These are phyloP conservation scores for Leptinotarsa texana DNA, from an alignment of 1,140 invertebrate genomes.

Conservation along the genomic window DNA sequence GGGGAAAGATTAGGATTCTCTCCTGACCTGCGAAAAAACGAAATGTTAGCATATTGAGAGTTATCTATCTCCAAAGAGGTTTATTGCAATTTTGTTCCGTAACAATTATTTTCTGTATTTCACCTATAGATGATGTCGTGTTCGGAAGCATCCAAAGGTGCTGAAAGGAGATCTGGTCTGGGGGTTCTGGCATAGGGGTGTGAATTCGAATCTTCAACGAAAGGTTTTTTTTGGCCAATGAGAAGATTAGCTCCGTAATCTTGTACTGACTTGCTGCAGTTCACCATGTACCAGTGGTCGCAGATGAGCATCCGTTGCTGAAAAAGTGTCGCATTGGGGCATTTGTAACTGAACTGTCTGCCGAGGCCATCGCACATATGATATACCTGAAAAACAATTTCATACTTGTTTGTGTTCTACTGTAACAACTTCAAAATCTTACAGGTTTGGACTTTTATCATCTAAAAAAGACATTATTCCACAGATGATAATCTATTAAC, in stretches of 20 bases:
- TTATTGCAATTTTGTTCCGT: not conserved
- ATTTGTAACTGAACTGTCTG: constrained; percentile 74
- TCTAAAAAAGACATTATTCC: no score
- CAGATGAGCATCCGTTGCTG: constrained; percentile 79
- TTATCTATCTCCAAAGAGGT: not conserved
- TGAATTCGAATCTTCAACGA: constrained; percentile 67
- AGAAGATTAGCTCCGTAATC: constrained; percentile 72
- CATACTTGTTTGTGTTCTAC: no score
- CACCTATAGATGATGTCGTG: constrained; percentile 46
- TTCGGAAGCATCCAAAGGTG: constrained; percentile 61
- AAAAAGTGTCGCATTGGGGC: constrained; percentile 77
- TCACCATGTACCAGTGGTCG: constrained; percentile 84
- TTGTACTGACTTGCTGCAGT: constrained; percentile 69
- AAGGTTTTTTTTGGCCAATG: constrained; percentile 70
- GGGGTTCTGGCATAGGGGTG: constrained; percentile 62
- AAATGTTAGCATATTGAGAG: not conserved
- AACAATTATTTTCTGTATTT: not conserved
- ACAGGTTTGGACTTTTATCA: no score
- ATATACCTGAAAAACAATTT: constrained; percentile 63
- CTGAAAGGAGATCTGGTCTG: constrained; percentile 65
- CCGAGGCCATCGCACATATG: constrained; percentile 77
- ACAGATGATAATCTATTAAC: no score
- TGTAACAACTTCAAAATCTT: no score
- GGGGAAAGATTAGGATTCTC: constrained; percentile 26
- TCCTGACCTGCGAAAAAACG: constrained; percentile 16